These are phyloP conservation scores for Atta colombica DNA, from an alignment of 1,140 invertebrate species.

Conservation along the genomic window DNA sequence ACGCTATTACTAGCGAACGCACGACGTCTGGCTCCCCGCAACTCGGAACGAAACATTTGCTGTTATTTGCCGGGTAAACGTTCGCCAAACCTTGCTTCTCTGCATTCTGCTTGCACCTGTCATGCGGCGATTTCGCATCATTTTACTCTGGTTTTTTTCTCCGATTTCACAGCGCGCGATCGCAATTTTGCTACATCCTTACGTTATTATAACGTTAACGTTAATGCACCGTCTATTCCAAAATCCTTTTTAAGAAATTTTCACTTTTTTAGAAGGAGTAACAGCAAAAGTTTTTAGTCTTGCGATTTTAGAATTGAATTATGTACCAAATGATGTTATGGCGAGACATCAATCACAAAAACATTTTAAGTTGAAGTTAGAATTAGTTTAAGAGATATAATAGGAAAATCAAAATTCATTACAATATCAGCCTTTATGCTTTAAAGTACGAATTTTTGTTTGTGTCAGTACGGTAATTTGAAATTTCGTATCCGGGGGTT, in stretches of 20 bases:
- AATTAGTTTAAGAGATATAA: too few relatives aligned
- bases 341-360: too few relatives aligned
- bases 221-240: not conserved
- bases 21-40: not conserved
- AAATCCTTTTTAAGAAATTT: not conserved
- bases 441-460: too few relatives aligned
- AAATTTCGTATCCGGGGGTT: too few relatives aligned
- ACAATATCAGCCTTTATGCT: too few relatives aligned
- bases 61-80: conserved; percentile 45
- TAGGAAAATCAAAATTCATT: too few relatives aligned
- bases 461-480: too few relatives aligned
- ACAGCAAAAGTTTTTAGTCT: too few relatives aligned
- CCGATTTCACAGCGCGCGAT: not conserved
- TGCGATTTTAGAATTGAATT: too few relatives aligned
- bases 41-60: conserved; percentile 24
- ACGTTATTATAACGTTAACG: not conserved
- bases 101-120: not conserved
- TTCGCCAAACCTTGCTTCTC: not conserved
- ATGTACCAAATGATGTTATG: too few relatives aligned
- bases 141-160: not conserved
- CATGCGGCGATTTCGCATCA: not conserved
- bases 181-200: not conserved
- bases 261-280: not conserved
- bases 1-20: conserved; percentile 14
- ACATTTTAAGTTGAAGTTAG: too few relatives aligned